Base-by-base conservation (phyloP, 2,888 invertebrate species). In the Epinotia nisella region DNA sequence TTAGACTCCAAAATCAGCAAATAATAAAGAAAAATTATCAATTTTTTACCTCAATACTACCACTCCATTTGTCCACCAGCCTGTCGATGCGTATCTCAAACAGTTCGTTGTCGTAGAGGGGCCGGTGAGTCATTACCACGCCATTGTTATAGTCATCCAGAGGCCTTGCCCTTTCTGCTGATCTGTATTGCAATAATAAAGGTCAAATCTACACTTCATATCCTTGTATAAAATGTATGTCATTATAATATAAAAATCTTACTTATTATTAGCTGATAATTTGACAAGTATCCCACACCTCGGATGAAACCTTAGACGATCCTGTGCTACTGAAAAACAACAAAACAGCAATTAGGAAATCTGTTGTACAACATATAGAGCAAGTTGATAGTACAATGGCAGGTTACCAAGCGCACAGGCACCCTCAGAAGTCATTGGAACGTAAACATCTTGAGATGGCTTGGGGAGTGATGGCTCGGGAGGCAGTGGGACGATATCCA, bases 71-170 rank as follows among this genome's bases (percentile, higher is more conserved):
- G 85, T 98, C 98, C 9, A 99, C 98, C 76, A 99, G 94, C 80
- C 96, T 95, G 83, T 99, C 98, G 77, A 99, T 98, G 70, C 98
- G 95, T 84, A 99, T 98, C 95, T 99, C 98, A 89, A 99, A 99
- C 21, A 98, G 90, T 88, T 99, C 99, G 82, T 97, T 96, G 85
- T 98, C 98, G 75, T 95, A 94, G 3, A 99, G 91, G 0, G 98
- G 96, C 55, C 99, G 94, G 83, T 98, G 97, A 1, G 98, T 98
- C 97, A 99, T 98, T 1, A 98, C 98, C 2, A 99, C 98, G 0
- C 98, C 98, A 88, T 99, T 98, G 87, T 99, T 98, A 87, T 98
- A 99, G 88, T 99, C 98, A 83, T 98, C 98, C 7, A 97, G 90
- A 0, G 98, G 98, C 74, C 98, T 95, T 70, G 97, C 95, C 74